Conservation (phyloP, 2,888 invertebrate species). For the Ectemnius cavifrons region DNA sequence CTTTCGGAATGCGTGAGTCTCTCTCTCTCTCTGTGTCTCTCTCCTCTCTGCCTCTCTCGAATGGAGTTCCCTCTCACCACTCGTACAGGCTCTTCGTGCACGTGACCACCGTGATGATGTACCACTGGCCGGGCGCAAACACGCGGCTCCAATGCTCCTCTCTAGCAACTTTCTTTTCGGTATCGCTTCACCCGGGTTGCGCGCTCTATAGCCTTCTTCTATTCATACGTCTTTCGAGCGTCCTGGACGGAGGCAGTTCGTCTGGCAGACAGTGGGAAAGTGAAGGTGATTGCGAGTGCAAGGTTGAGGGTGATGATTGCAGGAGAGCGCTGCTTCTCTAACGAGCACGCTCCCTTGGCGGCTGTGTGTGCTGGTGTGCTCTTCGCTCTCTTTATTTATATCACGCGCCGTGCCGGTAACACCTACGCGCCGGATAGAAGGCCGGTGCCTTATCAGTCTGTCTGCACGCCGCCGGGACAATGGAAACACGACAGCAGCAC, state of each 20-base stretch:
- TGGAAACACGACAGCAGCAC: too few species aligned
- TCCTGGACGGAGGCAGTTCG: neutral
- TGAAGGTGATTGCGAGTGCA: neutral
- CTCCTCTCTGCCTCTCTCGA: too few species aligned
- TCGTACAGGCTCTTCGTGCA: slow-evolving; percentile 12
- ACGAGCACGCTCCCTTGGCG: neutral
- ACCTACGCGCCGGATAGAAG: slow-evolving; percentile 2
- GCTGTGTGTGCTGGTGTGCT: neutral
- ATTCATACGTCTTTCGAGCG: neutral
- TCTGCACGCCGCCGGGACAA: neutral
- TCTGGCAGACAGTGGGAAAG: neutral
- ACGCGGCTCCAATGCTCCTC: neutral
- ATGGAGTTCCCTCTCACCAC: neutral
- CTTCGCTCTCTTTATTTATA: slow-evolving; percentile 1
- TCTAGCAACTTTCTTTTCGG: neutral
- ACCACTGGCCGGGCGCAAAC: slow-evolving; percentile 1
- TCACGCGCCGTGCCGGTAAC: neutral
- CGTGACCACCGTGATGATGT: slow-evolving; percentile 6
- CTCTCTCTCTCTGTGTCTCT: neutral
- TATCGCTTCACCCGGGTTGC: too few species aligned
- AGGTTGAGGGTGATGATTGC: neutral
- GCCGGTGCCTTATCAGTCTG: slow-evolving; percentile 5
- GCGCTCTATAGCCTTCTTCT: neutral
- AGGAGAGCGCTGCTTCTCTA: neutral
- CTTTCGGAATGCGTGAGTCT: neutral